phyloP scores from a whole-genome alignment of 2,113 vertebrate species.

The Corythornis cristatus region DNA sequence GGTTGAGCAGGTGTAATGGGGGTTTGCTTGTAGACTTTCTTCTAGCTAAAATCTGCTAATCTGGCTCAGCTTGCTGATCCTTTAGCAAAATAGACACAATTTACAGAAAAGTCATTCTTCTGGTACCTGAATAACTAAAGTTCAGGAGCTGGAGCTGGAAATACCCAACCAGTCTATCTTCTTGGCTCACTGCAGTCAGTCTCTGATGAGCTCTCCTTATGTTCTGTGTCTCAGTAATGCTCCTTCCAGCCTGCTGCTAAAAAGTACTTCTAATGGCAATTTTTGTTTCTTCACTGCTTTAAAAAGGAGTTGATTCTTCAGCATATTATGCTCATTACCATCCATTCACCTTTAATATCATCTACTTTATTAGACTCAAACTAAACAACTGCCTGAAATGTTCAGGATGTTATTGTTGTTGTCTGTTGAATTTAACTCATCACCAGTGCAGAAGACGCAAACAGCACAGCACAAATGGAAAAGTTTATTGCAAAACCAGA shows the following conservation, averaged over 20 bases:
- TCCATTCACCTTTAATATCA: background rate
- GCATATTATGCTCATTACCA: rapidly evolving
- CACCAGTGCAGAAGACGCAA: conserved; percentile 1
- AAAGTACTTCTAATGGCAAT: background rate
- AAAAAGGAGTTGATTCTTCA: conserved; percentile 18
- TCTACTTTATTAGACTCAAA: conserved; percentile 1
- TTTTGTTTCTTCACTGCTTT: background rate
- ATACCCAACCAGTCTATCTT: background rate
- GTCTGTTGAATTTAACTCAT: conserved; percentile 52
- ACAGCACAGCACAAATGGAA: conserved; percentile 49
- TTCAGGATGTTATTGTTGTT: conserved; percentile 41
- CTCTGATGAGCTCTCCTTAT: background rate
- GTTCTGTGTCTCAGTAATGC: background rate
- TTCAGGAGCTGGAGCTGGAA: background rate
- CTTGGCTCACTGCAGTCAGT: background rate
- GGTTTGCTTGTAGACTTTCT: background rate
- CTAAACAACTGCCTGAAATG: conserved; percentile 14
- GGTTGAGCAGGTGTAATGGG: background rate
- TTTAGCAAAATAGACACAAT: background rate
- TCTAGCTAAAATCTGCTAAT: background rate
- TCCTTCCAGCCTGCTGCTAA: background rate
- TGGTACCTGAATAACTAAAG: background rate
- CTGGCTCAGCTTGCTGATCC: background rate
- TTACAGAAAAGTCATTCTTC: background rate
- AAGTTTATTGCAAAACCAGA: conserved; percentile 66